Evolutionary conservation across 2,797 vertebrate genomes (phyloP).

Genomic region (Pogoniulus pusillus): DNA sequence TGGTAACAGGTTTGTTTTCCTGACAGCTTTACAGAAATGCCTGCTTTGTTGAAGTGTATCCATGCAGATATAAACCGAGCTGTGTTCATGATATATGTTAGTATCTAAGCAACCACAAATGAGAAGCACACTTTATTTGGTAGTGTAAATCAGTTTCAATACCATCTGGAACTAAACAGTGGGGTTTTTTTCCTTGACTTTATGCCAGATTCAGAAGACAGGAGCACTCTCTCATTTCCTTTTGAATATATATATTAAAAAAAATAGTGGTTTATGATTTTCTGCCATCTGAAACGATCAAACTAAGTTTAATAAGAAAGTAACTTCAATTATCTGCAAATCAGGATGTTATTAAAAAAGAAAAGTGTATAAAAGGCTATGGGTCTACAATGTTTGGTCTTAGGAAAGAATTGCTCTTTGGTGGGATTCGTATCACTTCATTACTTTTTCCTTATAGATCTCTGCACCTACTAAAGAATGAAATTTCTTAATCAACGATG

Average conservation of each 20-base stretch:
- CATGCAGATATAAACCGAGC: background rate
- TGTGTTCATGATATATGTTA: background rate
- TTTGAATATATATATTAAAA: conserved; percentile 35
- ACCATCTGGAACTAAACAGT: background rate
- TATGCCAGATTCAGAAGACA: background rate
- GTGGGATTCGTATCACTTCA: background rate
- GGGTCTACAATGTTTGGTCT: background rate
- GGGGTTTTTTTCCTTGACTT: background rate
- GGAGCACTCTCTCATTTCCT: background rate
- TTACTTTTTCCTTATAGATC: background rate
- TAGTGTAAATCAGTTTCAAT: conserved; percentile 7
- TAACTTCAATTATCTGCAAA: background rate
- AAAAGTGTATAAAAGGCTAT: background rate
- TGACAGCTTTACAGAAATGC: conserved; percentile 10
- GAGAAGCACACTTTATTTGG: background rate
- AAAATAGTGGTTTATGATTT: conserved; percentile 31
- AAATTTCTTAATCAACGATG: background rate
- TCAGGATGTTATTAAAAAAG: background rate
- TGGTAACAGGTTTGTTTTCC: conserved; percentile 22
- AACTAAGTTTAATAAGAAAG: background rate
- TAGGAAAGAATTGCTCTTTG: background rate
- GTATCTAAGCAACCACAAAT: background rate
- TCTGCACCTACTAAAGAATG: background rate
- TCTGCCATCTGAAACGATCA: background rate
- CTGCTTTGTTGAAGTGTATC: background rate